phyloP scores from a whole-genome alignment of 2,113 vertebrate genomes.

The Monopterus albus region DNA sequence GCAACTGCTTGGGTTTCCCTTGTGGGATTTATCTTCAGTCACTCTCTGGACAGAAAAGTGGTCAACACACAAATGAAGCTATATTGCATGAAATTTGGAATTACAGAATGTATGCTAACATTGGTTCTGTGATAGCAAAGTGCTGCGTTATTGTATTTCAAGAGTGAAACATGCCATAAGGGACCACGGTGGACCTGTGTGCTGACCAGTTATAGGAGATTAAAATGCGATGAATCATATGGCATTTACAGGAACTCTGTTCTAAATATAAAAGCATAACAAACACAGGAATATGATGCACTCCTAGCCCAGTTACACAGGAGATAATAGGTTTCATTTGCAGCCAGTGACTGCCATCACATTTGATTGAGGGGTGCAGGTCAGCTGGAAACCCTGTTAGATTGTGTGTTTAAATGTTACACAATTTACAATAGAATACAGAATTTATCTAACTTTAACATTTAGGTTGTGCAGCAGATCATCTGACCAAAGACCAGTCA shows the following conservation, averaged over 20 bases:
- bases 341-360: conserved; percentile 66
- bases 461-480: not conserved
- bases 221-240: conserved; percentile 44
- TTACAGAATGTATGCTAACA: conserved; percentile 35
- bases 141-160: conserved; percentile 48
- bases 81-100: conserved; percentile 46
- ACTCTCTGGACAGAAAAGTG: conserved; percentile 43
- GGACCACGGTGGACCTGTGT: not conserved
- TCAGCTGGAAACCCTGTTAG: conserved; percentile 53
- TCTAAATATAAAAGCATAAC: conserved; percentile 52
- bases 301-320: conserved; percentile 44
- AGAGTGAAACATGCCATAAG: conserved; percentile 42
- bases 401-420: conserved; percentile 29
- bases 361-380: conserved; percentile 68
- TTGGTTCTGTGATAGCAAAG: conserved; percentile 31
- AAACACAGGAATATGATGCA: conserved; percentile 65
- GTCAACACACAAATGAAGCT: conserved; percentile 42
- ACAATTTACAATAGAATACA: too few species aligned
- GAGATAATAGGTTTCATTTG: conserved; percentile 78
- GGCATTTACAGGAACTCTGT: conserved; percentile 21
- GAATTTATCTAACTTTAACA: too few species aligned
- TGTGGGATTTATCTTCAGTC: conserved; percentile 58
- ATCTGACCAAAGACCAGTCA: conserved; percentile 6
- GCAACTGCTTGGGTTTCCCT: conserved; percentile 59
- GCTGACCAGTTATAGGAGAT: conserved; percentile 25